Percentiles rank a stretch among this genome's conserved stretches.
phyloP scores from a whole-genome alignment of 2,113 vertebrate species.

The Podiceps cristatus region DNA sequence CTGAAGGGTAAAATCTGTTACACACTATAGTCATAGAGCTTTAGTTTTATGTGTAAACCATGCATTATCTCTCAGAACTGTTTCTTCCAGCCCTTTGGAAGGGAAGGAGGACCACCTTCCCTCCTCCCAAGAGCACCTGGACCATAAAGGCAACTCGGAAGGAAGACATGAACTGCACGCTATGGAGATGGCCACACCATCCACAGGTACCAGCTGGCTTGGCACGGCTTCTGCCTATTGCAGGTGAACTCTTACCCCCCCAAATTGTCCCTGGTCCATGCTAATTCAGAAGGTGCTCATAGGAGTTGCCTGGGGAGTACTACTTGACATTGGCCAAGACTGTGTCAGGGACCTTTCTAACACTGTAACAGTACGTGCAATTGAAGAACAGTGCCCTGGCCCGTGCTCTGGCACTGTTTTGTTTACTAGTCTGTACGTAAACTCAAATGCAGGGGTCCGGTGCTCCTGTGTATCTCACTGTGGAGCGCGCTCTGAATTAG shows the following conservation, averaged over 20 bases:
- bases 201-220: background rate
- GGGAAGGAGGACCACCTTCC: background rate
- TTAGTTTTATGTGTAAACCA: background rate
- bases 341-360: background rate
- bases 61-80: background rate
- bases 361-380: background rate
- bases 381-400: background rate
- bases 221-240: background rate
- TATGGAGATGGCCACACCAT: background rate
- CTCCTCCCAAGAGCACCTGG: background rate
- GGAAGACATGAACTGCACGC: background rate
- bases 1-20: background rate
- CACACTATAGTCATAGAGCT: background rate
- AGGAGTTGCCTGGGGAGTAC: background rate
- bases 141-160: background rate
- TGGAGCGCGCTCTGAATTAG: background rate
- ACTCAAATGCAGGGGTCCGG: background rate
- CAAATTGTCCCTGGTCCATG: background rate
- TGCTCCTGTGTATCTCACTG: background rate
- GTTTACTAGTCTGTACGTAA: background rate
- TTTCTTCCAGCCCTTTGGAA: background rate
- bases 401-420: background rate
- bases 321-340: background rate
- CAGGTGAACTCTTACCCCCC: background rate
- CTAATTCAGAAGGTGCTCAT: background rate